Evolutionary conservation across 2,888 invertebrate genomes (phyloP).

Genomic region (Gerris lacustris): DNA sequence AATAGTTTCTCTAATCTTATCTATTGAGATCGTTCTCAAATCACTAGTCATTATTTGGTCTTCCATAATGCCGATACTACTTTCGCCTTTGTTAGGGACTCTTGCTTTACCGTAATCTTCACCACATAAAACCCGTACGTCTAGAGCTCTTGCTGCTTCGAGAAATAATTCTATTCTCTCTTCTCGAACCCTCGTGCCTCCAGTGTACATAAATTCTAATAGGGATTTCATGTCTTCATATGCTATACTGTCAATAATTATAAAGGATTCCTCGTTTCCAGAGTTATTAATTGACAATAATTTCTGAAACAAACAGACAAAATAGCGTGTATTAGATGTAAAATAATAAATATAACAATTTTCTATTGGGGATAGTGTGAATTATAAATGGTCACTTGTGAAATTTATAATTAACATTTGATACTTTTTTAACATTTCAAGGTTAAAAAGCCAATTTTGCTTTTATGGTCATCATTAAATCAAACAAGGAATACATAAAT

Average conservation of each 20-base stretch:
- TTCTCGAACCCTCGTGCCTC: constrained; percentile 48
- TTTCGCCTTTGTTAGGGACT: not conserved
- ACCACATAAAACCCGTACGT: constrained; percentile 27
- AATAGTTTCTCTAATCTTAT: not conserved
- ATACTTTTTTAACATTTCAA: not conserved
- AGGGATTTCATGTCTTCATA: constrained; percentile 49
- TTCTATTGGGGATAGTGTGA: not conserved
- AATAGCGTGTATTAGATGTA: not conserved
- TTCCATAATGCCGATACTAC: not conserved
- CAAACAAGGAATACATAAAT: not conserved
- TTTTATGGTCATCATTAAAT: not conserved
- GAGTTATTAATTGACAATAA: constrained; percentile 24
- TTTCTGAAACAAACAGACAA: constrained; percentile 18
- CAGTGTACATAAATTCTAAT: constrained; percentile 56
- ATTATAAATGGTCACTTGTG: no score
- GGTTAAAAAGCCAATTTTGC: not conserved
- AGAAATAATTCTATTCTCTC: constrained; percentile 48
- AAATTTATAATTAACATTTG: no score
- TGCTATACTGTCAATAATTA: constrained; percentile 53
- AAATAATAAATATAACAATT: not conserved
- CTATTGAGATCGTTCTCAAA: not conserved
- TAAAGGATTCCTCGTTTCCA: constrained; percentile 43
- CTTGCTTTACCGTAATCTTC: constrained; percentile 4
- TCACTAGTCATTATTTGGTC: not conserved
- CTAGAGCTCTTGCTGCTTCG: constrained; percentile 40